Percentiles rank a stretch among this genome's conserved stretches.
Conservation (phyloP, 1,140 invertebrate species). For the Anastrepha obliqua region DNA sequence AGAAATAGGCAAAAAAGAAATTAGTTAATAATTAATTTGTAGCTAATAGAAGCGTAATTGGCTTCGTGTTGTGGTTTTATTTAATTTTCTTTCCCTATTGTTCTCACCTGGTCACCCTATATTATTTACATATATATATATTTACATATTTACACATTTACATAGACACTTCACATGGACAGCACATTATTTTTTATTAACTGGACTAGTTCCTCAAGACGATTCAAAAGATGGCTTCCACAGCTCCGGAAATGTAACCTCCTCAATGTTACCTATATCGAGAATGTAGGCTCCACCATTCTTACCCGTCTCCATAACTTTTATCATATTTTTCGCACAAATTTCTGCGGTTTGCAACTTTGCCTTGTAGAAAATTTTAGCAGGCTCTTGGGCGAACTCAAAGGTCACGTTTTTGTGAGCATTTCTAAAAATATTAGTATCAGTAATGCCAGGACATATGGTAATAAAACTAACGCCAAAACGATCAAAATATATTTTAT, state of each 20-base stretch:
- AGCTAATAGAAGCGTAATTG: too few species aligned
- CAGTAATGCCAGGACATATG: conserved; percentile 68
- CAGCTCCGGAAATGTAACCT: conserved; percentile 42
- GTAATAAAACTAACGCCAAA: conserved; percentile 65
- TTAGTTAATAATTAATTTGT: too few species aligned
- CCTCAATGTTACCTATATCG: conserved; percentile 52
- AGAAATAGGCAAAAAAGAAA: too few species aligned
- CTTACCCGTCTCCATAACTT: conserved; percentile 53
- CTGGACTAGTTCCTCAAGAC: too few species aligned
- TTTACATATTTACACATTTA: too few species aligned
- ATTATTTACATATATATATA: too few species aligned
- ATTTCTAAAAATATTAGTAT: conserved; percentile 62
- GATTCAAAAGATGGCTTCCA: conserved; percentile 25
- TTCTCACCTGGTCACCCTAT: too few species aligned
- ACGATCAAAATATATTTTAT: conserved; percentile 60
- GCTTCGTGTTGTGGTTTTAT: too few species aligned
- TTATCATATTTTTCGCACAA: conserved; percentile 55
- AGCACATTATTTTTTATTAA: too few species aligned
- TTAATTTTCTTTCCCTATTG: too few species aligned
- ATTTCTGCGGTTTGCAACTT: conserved; percentile 31
- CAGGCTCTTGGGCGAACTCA: conserved; percentile 50
- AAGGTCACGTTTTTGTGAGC: conserved; percentile 62
- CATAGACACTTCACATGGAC: too few species aligned
- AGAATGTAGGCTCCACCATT: conserved; percentile 56
- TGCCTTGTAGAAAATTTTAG: not conserved